Base-by-base conservation (phyloP, 1,140 invertebrate genomes). In the Druon quercuslanigerum region DNA sequence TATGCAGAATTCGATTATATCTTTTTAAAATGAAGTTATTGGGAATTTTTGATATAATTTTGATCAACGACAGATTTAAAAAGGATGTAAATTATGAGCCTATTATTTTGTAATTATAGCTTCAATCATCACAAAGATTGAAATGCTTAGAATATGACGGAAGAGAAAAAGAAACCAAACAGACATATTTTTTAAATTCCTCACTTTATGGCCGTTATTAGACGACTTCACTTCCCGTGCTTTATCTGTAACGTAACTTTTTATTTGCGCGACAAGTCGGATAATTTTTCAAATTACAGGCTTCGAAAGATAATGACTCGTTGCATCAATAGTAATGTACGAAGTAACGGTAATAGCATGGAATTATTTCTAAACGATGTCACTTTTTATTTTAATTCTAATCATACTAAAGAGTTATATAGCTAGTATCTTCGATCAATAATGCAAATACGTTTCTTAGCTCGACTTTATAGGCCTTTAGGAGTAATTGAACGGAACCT, bases 361-460 rank as follows among this genome's bases (percentile, higher is more conserved):
- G 60, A 66, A 40, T 66, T 66, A 66, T 66, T 66, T 66, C 60
- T 66, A 66, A 66, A 66, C 60, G 60, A 66, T 66, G 60, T 66
- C 60, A 66, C 60, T 66, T 66, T 66, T 66, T 66, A 66, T 66
- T 66, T 40, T 66, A 66, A 66, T 66, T 66, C 60, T 66, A 66
- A 66, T 66, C 60, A 66, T 66, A 66, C 60, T 66, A 9, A 16
- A 66, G 25, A 66, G 40, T 66, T 66, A 66, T 66, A 25, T n/a
- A n/a, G 20, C 40, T 40, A 46, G 25, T 66, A 66, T 66, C 60
- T 66, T 66, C 40, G 33, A 66, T 66, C 60, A 46, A 16, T 60
- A 66, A 66, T 66, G 25, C 25, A 66, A 66, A 66, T 66, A 66
- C 33, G 25, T 25, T 20, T 66, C n/a, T 66, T 66, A 40, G 60